Evolutionary conservation across 2,797 vertebrate species (phyloP).

Genomic region (Hybognathus amarus): DNA sequence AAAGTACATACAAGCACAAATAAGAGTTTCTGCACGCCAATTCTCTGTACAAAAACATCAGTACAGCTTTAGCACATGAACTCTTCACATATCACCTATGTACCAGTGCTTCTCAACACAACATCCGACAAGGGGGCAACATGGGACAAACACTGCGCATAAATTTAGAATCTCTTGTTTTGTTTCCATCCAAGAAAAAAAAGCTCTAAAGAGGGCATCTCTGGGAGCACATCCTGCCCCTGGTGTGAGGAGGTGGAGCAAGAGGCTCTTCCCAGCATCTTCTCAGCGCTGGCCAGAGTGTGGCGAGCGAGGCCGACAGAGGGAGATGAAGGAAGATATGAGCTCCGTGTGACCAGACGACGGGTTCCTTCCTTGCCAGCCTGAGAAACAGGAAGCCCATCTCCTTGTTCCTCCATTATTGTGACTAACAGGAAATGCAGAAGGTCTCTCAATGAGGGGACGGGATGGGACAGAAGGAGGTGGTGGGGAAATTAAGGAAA

Average conservation of each 20-base stretch:
- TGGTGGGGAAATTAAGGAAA: conserved; percentile 15
- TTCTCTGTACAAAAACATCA: conserved; percentile 6
- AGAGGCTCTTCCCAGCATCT: conserved; percentile 42
- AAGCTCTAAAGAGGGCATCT: conserved; percentile 52
- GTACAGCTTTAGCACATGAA: conserved; percentile 18
- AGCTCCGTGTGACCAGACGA: conserved; percentile 82
- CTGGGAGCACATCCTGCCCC: conserved; percentile 51
- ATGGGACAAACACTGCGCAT: conserved; percentile 68
- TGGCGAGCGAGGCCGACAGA: conserved; percentile 24
- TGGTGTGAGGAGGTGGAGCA: conserved; percentile 34
- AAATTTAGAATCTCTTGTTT: conserved; percentile 60
- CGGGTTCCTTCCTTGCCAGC: conserved; percentile 79
- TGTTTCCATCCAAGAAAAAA: conserved; percentile 39
- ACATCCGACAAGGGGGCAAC: conserved; percentile 44
- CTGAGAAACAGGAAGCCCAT: conserved; percentile 83
- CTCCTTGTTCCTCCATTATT: conserved; percentile 79
- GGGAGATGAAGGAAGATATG: conserved; percentile 38
- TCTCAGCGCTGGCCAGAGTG: conserved; percentile 17
- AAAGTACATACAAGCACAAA: background rate
- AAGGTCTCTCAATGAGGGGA: conserved; percentile 75
- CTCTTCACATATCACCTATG: conserved; percentile 44
- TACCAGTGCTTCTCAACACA: conserved; percentile 66
- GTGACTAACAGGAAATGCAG: conserved; percentile 82
- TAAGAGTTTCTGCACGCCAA: background rate
- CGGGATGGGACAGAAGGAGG: conserved; percentile 24